These are phyloP conservation scores for Otolemur crassicaudatus DNA, from an alignment of 2,797 vertebrate genomes.

Conservation along the genomic window DNA sequence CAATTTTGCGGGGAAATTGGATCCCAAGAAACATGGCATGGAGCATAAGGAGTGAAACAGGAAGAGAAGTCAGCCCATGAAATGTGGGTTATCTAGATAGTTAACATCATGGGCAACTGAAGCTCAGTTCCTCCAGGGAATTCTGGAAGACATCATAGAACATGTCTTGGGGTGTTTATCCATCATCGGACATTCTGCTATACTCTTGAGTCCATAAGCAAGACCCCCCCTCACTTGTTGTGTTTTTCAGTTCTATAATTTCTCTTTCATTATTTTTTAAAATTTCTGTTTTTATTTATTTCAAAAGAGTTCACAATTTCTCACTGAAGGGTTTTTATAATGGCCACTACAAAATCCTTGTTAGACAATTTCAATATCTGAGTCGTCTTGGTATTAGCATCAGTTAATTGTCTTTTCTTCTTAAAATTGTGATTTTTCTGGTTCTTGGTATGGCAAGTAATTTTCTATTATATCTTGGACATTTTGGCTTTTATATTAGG, in stretches of 20 bases:
- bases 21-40: not conserved
- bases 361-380: slow-evolving; percentile 29
- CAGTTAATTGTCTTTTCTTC: slow-evolving; percentile 14
- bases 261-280: slow-evolving; percentile 8
- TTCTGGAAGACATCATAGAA: not conserved
- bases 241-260: slow-evolving; percentile 27
- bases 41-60: not conserved
- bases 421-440: slow-evolving; percentile 22
- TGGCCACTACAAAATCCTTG: slow-evolving; percentile 29
- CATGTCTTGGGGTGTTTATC: not conserved
- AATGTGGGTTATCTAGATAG: not conserved
- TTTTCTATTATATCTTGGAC: not conserved
- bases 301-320: slow-evolving; percentile 46
- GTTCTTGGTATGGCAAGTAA: slow-evolving; percentile 11
- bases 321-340: slow-evolving; percentile 33
- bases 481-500: not conserved
- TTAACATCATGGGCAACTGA: not conserved
- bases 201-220: not conserved
- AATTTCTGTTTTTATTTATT: slow-evolving; percentile 46
- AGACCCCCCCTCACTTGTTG: not conserved
- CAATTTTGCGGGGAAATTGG: not conserved
- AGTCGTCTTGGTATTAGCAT: slow-evolving; percentile 29
- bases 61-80: not conserved
- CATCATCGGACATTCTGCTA: not conserved
- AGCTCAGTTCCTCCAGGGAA: not conserved